phyloP scores from a whole-genome alignment of 2,888 invertebrate species.

The Caradrina clavipalpis region DNA sequence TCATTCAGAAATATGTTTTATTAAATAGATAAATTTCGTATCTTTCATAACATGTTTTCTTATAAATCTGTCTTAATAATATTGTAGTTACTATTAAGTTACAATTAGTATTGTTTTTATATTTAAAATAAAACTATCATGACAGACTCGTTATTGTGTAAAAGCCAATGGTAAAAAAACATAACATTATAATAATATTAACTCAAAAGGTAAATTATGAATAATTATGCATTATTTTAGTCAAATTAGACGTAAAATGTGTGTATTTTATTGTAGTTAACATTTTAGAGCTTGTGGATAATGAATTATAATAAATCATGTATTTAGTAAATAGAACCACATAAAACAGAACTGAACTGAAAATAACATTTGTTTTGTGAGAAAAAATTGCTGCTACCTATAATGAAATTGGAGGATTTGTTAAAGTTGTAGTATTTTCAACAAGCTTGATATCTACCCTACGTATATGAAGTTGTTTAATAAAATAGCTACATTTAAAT shows the following conservation, averaged over 20 bases:
- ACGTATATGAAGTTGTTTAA: constrained; percentile 9
- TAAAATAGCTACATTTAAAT: constrained; percentile 59
- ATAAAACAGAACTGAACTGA: constrained; percentile 56
- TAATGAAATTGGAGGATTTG: constrained; percentile 60
- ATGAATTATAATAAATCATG: constrained; percentile 64
- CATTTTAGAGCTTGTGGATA: constrained; percentile 55
- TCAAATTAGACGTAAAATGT: constrained; percentile 51
- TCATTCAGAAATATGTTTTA: constrained; percentile 63
- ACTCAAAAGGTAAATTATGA: constrained; percentile 43
- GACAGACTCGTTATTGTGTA: constrained; percentile 54
- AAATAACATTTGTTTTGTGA: constrained; percentile 49
- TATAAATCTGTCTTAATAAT: constrained; percentile 58
- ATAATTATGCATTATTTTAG: constrained; percentile 48
- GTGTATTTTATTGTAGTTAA: constrained; percentile 59
- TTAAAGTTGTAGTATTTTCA: constrained; percentile 60
- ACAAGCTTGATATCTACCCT: constrained; percentile 43
- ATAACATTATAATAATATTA: constrained; percentile 48
- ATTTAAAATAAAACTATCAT: constrained; percentile 57
- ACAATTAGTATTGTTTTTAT: constrained; percentile 59
- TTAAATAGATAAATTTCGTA: constrained; percentile 57
- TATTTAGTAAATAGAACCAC: constrained; percentile 52
- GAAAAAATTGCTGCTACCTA: constrained; percentile 41
- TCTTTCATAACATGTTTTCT: constrained; percentile 57
- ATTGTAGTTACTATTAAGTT: constrained; percentile 62
- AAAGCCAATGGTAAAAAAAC: constrained; percentile 43